Percentiles rank a stretch among this genome's conserved stretches.
Evolutionary conservation across 2,113 vertebrate genomes (phyloP).

Genomic region (Cochlearius cochlearius): DNA sequence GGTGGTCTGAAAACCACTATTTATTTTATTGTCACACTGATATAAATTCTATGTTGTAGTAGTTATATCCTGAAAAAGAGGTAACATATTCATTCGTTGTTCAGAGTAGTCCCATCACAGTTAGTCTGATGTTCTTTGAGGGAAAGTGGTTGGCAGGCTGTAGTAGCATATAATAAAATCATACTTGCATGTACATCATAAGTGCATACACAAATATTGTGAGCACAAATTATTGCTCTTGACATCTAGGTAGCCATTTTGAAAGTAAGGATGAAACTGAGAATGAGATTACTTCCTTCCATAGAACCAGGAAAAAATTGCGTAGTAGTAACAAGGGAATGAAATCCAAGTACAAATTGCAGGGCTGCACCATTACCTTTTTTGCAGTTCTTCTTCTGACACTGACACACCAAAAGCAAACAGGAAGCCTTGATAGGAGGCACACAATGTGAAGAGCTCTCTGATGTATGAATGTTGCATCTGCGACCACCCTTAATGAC

Average conservation of each 20-base stretch:
- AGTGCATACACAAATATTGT: not conserved
- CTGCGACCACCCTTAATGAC: not conserved
- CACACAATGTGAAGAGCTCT: not conserved
- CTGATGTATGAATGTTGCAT: not conserved
- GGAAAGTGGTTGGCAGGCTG: not conserved
- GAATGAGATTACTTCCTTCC: not conserved
- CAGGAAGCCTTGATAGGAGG: not conserved
- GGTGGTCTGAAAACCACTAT: not conserved
- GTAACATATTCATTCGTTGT: not conserved
- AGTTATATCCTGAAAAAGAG: not conserved
- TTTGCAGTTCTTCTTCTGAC: not conserved
- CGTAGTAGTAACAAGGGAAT: not conserved
- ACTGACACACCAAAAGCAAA: not conserved
- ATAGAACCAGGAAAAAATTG: not conserved
- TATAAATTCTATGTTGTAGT: not conserved
- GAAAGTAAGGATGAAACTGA: not conserved
- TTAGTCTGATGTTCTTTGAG: not conserved
- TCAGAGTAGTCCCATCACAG: not conserved
- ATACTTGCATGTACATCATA: rapidly evolving
- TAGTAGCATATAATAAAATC: not conserved
- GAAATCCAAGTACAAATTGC: not conserved
- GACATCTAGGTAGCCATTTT: not conserved
- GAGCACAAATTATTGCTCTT: not conserved
- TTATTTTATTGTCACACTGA: not conserved
- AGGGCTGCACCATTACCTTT: rapidly evolving